Evolutionary conservation across 2,888 invertebrate genomes (phyloP).

Genomic region (Cosmopolites sordidus): DNA sequence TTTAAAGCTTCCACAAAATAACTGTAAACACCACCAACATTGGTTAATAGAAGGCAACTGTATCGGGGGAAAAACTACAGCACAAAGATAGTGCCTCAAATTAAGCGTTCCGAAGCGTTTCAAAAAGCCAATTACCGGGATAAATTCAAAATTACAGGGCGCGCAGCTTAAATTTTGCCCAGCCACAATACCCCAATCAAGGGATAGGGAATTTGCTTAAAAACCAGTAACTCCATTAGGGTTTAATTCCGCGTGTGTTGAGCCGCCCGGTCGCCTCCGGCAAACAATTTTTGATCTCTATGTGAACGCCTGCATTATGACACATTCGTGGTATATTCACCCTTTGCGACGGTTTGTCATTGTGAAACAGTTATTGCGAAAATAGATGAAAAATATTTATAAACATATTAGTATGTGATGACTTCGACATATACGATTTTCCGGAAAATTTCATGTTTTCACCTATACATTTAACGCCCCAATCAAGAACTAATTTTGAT

Average conservation of each 20-base stretch:
- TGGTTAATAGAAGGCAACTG: too few relatives aligned
- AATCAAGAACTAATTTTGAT: too few relatives aligned
- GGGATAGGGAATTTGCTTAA: constrained; percentile 19
- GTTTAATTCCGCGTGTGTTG: constrained; percentile 18
- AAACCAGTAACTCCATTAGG: constrained; percentile 25
- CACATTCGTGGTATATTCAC: constrained; percentile 7
- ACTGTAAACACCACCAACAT: too few relatives aligned
- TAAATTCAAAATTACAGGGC: constrained; percentile 25
- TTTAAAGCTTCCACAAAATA: too few relatives aligned
- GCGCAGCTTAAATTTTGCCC: constrained; percentile 21
- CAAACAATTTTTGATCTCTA: constrained; percentile 19
- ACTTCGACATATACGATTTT: too few relatives aligned
- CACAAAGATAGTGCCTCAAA: background rate
- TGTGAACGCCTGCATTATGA: constrained; percentile 6
- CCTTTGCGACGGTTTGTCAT: too few relatives aligned
- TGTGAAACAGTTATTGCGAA: too few relatives aligned
- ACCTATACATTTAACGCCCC: too few relatives aligned
- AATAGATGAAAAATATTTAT: too few relatives aligned
- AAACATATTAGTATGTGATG: too few relatives aligned
- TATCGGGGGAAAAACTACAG: too few relatives aligned
- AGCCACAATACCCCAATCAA: constrained; percentile 28
- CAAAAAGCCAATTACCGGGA: constrained; percentile 22
- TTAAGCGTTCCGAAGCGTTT: background rate
- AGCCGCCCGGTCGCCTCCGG: constrained; percentile 2
- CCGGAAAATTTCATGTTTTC: too few relatives aligned